phyloP scores from a whole-genome alignment of 2,888 invertebrate genomes.

The Automeris io region DNA sequence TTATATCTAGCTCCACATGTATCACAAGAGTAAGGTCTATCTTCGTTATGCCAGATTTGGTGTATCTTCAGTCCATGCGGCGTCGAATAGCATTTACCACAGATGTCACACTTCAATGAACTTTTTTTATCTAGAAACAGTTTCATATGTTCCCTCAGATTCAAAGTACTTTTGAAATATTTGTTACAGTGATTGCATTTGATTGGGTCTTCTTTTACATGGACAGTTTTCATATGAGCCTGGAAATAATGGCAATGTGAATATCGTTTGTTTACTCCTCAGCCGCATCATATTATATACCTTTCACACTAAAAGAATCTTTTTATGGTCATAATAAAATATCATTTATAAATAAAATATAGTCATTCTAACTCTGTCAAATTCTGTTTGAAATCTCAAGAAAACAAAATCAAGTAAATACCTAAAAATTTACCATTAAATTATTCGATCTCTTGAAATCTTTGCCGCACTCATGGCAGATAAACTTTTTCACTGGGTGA shows the following conservation, averaged over 20 bases:
- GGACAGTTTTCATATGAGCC: constrained; percentile 23
- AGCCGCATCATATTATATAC: no score
- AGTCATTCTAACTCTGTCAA: no score
- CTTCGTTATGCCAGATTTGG: constrained; percentile 37
- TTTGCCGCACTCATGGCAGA: constrained; percentile 48
- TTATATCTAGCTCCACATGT: constrained; percentile 38
- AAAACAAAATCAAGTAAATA: no score
- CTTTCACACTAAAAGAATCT: no score
- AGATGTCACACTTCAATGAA: constrained; percentile 32
- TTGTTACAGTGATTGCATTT: constrained; percentile 40
- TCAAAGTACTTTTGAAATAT: constrained; percentile 30
- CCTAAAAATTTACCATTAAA: constrained; percentile 31
- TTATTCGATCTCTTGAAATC: constrained; percentile 26
- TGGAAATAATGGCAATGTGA: constrained; percentile 12
- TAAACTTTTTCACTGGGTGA: constrained; percentile 26
- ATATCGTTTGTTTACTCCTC: no score
- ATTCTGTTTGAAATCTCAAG: no score
- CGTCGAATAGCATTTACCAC: constrained; percentile 29
- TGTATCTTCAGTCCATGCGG: constrained; percentile 28
- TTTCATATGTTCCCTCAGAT: constrained; percentile 28
- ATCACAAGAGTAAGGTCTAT: constrained; percentile 34
- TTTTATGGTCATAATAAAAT: no score
- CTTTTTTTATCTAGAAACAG: constrained; percentile 20
- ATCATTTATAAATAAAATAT: no score
- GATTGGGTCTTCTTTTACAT: constrained; percentile 18